Base-by-base conservation (phyloP, 2,888 invertebrate species). In the Calameuta pallipes region DNA sequence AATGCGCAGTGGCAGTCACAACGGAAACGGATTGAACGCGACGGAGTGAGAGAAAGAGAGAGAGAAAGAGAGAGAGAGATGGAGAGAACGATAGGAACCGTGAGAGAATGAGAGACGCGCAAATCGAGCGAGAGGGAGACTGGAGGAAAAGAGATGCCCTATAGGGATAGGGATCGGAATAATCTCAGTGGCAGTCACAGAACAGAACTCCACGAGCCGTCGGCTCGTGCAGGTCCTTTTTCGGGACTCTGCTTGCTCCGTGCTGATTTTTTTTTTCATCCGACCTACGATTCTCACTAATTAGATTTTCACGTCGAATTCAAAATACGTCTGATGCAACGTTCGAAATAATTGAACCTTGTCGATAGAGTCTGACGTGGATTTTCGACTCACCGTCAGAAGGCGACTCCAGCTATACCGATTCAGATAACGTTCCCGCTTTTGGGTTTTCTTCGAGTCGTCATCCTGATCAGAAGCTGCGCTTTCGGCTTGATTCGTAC, bases 21-120 rank as follows among this genome's bases (percentile, higher is more conserved):
- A 89, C 89, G 90, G 90, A 91, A 90, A 90, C 88, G 88, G 90
- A 90, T 88, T 89, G 87, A 86, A 83, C 85, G 87, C 87, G 87
- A 70, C 84, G 80, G 81, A 84, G 84, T 85, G 84, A 84, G 85
- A 78, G 81, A 35, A 11, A 35, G 35, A 11, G 79, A 80, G 79
- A 76, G 82, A 81, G 71, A 73, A 78, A 82, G 81, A 82, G 80
- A 78, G 35, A 80, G 80, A 77, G 79, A 76, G 79, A 70, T 33
- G 56, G 76, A 79, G 81, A 76, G 81, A 80, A 79, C 80, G 77
- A 81, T 78, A 80, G 80, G 78, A 73, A 73, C 71, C 73, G 70
- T 70, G 79, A 80, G 79, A 76, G 82, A 81, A 73, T 73, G 79
- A 82, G 81, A 82, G 80, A 78, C 73, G 80, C 74, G 80, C 82